Percentiles rank a stretch among this genome's conserved stretches.
Evolutionary conservation across 2,113 vertebrate genomes (phyloP).

Genomic region (Orycteropus afer): DNA sequence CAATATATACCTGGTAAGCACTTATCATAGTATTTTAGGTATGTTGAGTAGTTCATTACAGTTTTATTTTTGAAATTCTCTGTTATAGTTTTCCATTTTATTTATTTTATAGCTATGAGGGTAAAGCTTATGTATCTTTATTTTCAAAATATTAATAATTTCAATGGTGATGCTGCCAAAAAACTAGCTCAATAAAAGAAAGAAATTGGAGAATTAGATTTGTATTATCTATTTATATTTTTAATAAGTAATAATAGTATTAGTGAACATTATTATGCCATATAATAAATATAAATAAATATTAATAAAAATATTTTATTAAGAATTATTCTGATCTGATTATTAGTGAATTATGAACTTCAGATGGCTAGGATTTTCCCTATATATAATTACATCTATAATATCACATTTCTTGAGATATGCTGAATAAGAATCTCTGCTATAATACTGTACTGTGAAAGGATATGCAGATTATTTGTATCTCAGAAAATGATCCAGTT

Average conservation of each 20-base stretch:
- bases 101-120: neutral
- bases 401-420: neutral
- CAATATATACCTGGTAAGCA: neutral
- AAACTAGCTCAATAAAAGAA: neutral
- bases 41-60: neutral
- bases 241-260: neutral
- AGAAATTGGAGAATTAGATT: neutral
- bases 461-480: neutral
- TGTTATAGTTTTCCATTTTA: neutral
- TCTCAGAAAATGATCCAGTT: neutral
- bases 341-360: neutral
- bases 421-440: neutral
- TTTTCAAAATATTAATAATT: neutral
- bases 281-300: neutral
- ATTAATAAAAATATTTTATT: neutral
- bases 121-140: neutral
- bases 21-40: neutral
- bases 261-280: neutral
- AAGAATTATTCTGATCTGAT: neutral
- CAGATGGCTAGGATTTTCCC: neutral
- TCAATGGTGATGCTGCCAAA: neutral
- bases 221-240: neutral
- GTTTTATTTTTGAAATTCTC: neutral
- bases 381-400: neutral
- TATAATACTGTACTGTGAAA: neutral